phyloP scores from a whole-genome alignment of 92 coral and sea anemone species.

The Parazoanthus darwini region DNA sequence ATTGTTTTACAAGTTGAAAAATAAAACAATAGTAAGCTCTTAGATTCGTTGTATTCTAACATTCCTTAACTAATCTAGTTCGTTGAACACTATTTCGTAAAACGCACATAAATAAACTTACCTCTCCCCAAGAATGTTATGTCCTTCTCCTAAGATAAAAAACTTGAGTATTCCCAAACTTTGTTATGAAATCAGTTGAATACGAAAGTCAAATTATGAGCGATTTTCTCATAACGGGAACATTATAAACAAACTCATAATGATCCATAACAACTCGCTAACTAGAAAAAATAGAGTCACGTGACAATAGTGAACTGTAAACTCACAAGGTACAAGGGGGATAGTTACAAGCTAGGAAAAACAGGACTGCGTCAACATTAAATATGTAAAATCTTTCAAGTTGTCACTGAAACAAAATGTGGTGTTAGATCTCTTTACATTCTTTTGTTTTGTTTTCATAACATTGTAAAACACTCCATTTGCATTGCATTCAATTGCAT shows the following conservation, averaged over 20 bases:
- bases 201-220: conserved; percentile 9
- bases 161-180: background rate
- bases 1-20: background rate
- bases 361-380: background rate
- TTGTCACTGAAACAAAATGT: too few species aligned
- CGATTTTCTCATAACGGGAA: conserved; percentile 38
- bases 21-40: background rate
- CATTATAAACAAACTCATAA: conserved; percentile 30
- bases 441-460: too few species aligned
- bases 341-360: background rate
- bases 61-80: background rate
- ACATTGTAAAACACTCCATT: too few species aligned
- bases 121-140: background rate
- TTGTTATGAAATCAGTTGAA: background rate
- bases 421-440: too few species aligned
- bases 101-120: background rate
- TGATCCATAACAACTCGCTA: background rate
- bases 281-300: background rate
- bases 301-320: background rate
- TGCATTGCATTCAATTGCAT: too few species aligned
- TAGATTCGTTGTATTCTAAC: background rate
- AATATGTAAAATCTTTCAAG: too few species aligned
- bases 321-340: background rate
- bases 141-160: background rate
- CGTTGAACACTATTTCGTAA: background rate